Conservation (phyloP, 2,797 vertebrate genomes). For the Enteromius radiatus region DNA sequence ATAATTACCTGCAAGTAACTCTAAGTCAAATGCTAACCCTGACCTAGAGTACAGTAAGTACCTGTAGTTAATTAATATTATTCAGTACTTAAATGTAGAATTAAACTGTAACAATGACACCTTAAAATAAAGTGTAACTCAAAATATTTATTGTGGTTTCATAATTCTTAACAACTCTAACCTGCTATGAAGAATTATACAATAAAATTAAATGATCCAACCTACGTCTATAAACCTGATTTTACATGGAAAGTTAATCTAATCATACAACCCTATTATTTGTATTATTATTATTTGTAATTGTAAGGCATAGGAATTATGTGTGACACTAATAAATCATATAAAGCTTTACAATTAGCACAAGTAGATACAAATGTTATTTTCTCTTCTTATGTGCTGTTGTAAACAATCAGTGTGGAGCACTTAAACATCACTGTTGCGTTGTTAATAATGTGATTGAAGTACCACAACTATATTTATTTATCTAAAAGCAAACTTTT, state of each 20-base stretch:
- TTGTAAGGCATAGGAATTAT: neutral
- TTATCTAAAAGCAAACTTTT: neutral
- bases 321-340: neutral
- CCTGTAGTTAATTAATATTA: too few species aligned
- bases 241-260: neutral
- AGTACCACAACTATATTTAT: neutral
- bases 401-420: neutral
- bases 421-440: neutral
- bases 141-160: neutral
- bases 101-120: too few species aligned
- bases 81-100: too few species aligned
- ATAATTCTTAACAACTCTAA: neutral
- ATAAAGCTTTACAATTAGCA: neutral
- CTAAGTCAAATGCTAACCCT: too few species aligned
- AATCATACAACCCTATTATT: neutral
- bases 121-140: too few species aligned
- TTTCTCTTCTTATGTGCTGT: neutral
- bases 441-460: slow-evolving; percentile 5
- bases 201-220: neutral
- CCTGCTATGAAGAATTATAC: neutral
- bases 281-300: too few species aligned
- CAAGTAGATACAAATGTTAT: neutral
- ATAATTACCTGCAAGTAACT: too few species aligned
- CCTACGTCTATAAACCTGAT: neutral
- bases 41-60: too few species aligned